phyloP scores from a whole-genome alignment of 2,113 vertebrate species.

The Laticauda colubrina region DNA sequence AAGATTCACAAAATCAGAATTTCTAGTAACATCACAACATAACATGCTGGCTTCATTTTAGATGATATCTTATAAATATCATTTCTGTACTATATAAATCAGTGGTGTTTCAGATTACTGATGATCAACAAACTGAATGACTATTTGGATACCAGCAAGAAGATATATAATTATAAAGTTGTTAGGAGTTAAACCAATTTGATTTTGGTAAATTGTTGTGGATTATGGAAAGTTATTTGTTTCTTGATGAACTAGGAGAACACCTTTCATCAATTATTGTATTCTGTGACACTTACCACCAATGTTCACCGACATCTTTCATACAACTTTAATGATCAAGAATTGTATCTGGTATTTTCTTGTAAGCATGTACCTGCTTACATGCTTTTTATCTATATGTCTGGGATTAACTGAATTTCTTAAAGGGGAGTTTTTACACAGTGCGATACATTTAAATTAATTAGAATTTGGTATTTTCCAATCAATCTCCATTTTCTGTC shows the following conservation, averaged over 20 bases:
- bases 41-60: neutral
- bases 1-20: neutral
- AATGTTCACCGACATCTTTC: neutral
- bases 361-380: neutral
- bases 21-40: neutral
- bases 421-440: neutral
- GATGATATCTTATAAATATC: neutral
- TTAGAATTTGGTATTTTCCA: neutral
- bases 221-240: neutral
- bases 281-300: neutral
- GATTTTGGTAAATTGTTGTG: neutral
- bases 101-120: neutral
- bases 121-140: neutral
- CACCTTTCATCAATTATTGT: neutral
- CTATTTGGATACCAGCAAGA: neutral
- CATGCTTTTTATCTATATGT: neutral
- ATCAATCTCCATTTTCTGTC: conserved; percentile 4
- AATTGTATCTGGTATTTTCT: neutral
- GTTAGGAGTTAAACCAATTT: neutral
- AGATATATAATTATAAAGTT: neutral
- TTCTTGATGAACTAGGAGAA: neutral
- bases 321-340: neutral
- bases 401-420: neutral
- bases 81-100: neutral
- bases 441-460: neutral